Base-by-base conservation (phyloP, 2,113 vertebrate species). In the Pelecanus crispus region DNA sequence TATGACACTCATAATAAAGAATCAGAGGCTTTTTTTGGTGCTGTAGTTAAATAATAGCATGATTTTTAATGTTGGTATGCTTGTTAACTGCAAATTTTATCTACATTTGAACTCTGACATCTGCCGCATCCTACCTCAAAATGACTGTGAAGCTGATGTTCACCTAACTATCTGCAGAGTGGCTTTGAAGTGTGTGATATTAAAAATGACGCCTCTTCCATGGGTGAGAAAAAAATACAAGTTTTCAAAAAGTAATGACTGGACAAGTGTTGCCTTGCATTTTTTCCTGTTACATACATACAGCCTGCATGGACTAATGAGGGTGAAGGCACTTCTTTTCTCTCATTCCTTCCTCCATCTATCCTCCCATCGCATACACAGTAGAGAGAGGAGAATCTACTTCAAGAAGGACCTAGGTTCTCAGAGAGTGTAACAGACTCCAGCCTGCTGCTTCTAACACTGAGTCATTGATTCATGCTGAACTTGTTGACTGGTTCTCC, bases 171-270 rank as follows among this genome's bases (percentile, higher is more conserved):
- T 78, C 38, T 22, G 17, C 10, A 12, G 28, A 92, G 42, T 28
- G 55, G 8, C 70, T 65, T 65, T 81, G 44, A 94, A 14, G 26
- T 32, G 17, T 25, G 10, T 22, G 25, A 8, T 16, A 66, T 26
- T 25, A 66, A 82, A 82, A 80, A 45, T 8, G 0, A 55, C 0
- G 0, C 28, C 17, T 72, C n/a, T 45, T 59, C 32, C 28, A 32
- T 0, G 7, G 21, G 8, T 55, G n/a, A 83, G 66, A 86, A 80
- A 56, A 80, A 86, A 83, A 72, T 11, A 40, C 19, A 75, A n/a
- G 4, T 86, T 55, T 75, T 59, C 38, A 80, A 28, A 9, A 68
- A 59, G 11, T 13, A 90, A 10, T 2, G 1, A 91, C 21, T 11
- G 13, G 61, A 25, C 9, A 83, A 86, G 24, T 3, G 25, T 56